phyloP scores from a whole-genome alignment of 2,888 invertebrate species.

The Therioaphis trifolii region DNA sequence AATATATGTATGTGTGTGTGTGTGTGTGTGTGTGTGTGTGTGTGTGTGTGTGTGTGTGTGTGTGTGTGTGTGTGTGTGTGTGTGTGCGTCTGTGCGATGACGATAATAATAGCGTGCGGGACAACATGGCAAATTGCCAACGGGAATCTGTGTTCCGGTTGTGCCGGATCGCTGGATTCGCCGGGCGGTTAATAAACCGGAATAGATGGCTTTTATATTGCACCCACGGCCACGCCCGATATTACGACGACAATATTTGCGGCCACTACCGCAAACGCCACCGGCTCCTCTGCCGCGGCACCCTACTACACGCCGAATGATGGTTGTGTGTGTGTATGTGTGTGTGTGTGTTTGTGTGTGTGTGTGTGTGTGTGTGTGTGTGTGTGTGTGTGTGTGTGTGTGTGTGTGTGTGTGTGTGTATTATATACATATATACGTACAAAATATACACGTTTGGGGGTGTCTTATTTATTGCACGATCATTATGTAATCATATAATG shows the following conservation, averaged over 20 bases:
- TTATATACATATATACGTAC: too few relatives aligned
- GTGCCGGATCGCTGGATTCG: slow-evolving; percentile 61
- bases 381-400: too few relatives aligned
- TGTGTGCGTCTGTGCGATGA: background rate
- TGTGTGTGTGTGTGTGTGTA: too few relatives aligned
- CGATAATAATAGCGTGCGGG: slow-evolving; percentile 37
- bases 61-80: too few relatives aligned
- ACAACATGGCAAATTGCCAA: slow-evolving; percentile 57
- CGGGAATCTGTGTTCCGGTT: slow-evolving; percentile 59
- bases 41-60: too few relatives aligned
- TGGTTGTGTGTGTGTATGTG: background rate
- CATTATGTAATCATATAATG: too few relatives aligned
- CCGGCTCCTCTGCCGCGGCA: background rate
- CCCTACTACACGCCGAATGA: slow-evolving; percentile 21
- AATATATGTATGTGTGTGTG: background rate
- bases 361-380: too few relatives aligned
- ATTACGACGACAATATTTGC: slow-evolving; percentile 48
- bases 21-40: background rate
- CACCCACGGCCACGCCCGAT: slow-evolving; percentile 53
- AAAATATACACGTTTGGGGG: too few relatives aligned
- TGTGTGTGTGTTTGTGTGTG: too few relatives aligned
- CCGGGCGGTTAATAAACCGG: slow-evolving; percentile 63
- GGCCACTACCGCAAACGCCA: slow-evolving; percentile 18
- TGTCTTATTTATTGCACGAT: too few relatives aligned
- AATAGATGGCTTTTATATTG: slow-evolving; percentile 62